phyloP scores from a whole-genome alignment of 2,888 invertebrate genomes.

The Drosophila birchii region DNA sequence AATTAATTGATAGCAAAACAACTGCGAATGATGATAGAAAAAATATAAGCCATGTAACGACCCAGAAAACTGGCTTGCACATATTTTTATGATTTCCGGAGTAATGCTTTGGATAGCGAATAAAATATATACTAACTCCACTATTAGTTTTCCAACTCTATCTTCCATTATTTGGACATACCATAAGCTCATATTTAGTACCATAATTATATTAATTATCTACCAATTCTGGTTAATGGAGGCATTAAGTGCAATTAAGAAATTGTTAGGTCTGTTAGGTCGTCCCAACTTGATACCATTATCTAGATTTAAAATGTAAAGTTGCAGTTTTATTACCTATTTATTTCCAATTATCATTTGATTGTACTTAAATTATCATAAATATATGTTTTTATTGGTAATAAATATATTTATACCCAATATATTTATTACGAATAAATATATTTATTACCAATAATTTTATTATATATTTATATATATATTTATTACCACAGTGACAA shows the following conservation, averaged over 20 bases:
- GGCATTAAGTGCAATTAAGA: neutral
- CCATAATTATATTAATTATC: neutral
- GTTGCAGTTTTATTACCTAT: no score
- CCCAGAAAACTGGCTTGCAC: slow-evolving; percentile 1
- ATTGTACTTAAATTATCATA: no score
- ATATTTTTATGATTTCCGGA: neutral
- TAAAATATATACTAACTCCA: neutral
- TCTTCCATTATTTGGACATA: no score
- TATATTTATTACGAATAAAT: no score
- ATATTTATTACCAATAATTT: no score
- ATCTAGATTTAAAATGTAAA: no score
- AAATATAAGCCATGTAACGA: neutral
- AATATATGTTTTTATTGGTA: no score
- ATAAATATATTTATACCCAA: no score
- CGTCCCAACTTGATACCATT: no score
- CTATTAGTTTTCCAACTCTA: neutral
- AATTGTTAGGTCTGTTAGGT: neutral
- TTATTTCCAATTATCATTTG: no score
- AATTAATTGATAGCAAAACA: accelerated
- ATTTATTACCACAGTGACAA: no score
- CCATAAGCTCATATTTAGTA: neutral
- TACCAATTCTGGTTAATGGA: neutral
- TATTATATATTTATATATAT: no score
- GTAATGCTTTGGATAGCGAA: neutral
- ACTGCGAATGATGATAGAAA: accelerated